Conservation (phyloP, 2,113 vertebrate genomes). For the Illadopsis cleaveri region DNA sequence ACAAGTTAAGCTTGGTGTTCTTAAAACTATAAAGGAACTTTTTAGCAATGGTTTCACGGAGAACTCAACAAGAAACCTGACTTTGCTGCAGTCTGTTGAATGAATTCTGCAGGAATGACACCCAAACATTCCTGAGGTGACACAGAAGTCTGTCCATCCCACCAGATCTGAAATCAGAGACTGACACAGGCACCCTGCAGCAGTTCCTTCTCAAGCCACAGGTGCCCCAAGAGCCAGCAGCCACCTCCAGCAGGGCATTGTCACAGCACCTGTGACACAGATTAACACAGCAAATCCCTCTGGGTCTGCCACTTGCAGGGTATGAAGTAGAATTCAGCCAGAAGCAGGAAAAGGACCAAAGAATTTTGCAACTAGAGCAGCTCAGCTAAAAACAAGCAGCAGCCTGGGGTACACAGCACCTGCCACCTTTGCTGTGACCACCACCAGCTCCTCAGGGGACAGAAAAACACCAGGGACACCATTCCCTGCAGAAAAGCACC, state of each 20-base stretch:
- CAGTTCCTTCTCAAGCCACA: fast-evolving
- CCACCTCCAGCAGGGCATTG: not conserved
- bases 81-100: not conserved
- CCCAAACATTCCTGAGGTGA: not conserved
- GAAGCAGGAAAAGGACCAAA: not conserved
- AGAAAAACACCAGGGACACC: not conserved
- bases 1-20: not conserved
- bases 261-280: not conserved
- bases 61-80: not conserved
- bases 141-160: not conserved
- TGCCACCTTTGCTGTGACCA: fast-evolving
- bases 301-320: not conserved
- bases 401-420: not conserved
- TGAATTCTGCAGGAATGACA: not conserved
- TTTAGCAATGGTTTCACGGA: fast-evolving
- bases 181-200: not conserved
- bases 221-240: not conserved
- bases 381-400: not conserved
- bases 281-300: not conserved
- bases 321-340: not conserved
- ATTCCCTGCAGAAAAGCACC: not conserved
- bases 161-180: not conserved
- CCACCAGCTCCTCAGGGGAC: not conserved
- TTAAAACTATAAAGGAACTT: not conserved
- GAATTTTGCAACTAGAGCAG: not conserved